A percentile compares a stretch with the other conserved stretches of the same genome.
These are phyloP conservation scores for Drosophila biarmipes DNA, from an alignment of 1,140 invertebrate species.

Conservation along the genomic window DNA sequence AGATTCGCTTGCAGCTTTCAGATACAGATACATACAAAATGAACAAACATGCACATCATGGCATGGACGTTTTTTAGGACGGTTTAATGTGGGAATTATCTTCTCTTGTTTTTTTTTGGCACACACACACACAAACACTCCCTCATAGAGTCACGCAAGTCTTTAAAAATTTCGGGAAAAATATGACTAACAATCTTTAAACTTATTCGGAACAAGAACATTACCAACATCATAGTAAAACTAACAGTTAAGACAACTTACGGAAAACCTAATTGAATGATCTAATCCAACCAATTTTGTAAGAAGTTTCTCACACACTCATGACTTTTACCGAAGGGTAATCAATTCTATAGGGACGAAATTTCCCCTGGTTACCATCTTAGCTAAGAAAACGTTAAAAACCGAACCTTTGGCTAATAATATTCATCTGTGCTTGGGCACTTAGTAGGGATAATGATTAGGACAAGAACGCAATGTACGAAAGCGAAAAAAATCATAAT, in stretches of 20 bases:
- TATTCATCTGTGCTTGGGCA: background rate
- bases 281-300: too few species aligned
- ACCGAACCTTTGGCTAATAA: background rate
- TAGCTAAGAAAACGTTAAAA: too few species aligned
- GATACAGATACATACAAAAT: slow-evolving; percentile 17
- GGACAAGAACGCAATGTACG: background rate
- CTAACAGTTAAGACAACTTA: background rate
- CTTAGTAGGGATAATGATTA: too few species aligned
- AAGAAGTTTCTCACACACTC: too few species aligned
- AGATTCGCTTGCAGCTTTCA: background rate
- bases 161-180: background rate
- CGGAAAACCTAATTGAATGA: background rate
- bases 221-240: too few species aligned
- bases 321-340: too few species aligned
- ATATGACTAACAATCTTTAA: background rate
- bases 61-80: slow-evolving; percentile 77
- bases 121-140: slow-evolving; percentile 5
- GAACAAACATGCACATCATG: slow-evolving; percentile 55
- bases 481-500: slow-evolving; percentile 4
- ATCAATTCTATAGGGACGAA: too few species aligned
- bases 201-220: too few species aligned
- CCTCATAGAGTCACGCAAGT: slow-evolving; percentile 7
- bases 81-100: slow-evolving; percentile 68
- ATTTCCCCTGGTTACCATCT: too few species aligned
- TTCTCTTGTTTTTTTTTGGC: slow-evolving; percentile 2